Evolutionary conservation across 1,140 invertebrate species (phyloP), one percentile per base, ranked within the genome.

Genomic region (Trialeurodes vaporariorum): DNA sequence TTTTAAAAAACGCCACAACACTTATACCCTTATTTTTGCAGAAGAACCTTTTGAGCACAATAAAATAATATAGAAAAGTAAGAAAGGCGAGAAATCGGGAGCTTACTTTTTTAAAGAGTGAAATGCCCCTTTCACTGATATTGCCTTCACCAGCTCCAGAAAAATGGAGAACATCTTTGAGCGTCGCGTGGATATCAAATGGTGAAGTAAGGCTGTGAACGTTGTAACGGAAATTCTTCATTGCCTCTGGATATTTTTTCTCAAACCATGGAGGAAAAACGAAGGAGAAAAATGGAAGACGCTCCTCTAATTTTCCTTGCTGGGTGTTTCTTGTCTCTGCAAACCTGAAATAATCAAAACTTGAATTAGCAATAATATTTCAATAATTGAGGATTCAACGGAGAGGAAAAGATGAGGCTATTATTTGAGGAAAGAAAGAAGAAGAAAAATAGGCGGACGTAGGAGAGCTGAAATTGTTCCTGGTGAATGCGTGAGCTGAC

Each of bases 301-400:
- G 82, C 74, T 96, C 93, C 76, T 96, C 93, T 70, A 92, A 84
- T 78, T 94, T 93, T 0, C 92, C 93, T 77, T 94, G 92, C 12
- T 93, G 79, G 0, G 92, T 94, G 71, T 90, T 86, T 0, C 93
- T 83, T 11, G 95, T 86, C 62, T 86, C 82, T 0, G 89, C 85
- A 78, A 93, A 94, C 73, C 90, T 89, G 69, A 24, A 78, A 75
- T 24, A 11, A 25, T 59, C 34, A 49, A 22, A 66, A 67, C 63
- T 24, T n/a, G n/a, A n/a, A n/a, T n/a, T n/a, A n/a, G n/a, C n/a
- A n/a, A n/a, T n/a, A n/a, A n/a, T n/a, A n/a, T n/a, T n/a, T n/a
- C n/a, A n/a, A n/a, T n/a, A n/a, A n/a, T n/a, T n/a, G n/a, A n/a
- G n/a, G n/a, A n/a, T n/a, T n/a, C n/a, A n/a, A n/a, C n/a, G n/a